Base-by-base conservation (phyloP, 2,113 vertebrate genomes). In the Salvator merianae region DNA sequence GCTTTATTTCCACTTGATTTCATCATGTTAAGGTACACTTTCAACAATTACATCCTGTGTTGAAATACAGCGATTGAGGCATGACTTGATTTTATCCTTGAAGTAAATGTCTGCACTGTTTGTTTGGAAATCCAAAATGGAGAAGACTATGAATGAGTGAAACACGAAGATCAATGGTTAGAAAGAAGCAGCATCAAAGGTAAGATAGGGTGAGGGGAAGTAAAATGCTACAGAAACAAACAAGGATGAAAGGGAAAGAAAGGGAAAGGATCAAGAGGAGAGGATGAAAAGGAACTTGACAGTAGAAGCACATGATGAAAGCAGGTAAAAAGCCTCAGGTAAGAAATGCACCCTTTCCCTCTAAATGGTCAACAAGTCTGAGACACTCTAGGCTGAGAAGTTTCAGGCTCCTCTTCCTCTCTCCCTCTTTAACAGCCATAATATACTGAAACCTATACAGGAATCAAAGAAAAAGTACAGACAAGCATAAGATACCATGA, bases 171-270 rank as follows among this genome's bases (percentile, higher is more conserved):
- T 87, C 77, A 85, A 65, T 74, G 82, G 63, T 43, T 82, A 73
- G 83, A 71, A 36, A 92, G 65, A 70, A 79, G 84, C 75, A 90
- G 87, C 89, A 93, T 94, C 89, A 93, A 91, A 94, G 87, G 88
- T 69, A 86, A 88, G 85, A 88, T 74, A 81, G 87, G 87, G 83
- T 63, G 32, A 59, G 85, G n/a, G 63, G 86, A 90, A 94, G 92
- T 72, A 90, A 88, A 94, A 90, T 78, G 75, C 50, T 71, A 70
- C 88, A 92, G 83, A 84, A 89, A 89, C 84, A 90, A 87, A 93
- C 88, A 88, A 84, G 73, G 80, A 93, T 89, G 92, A 90, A 87
- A 93, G 84, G 83, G 85, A 90, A 88, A 80, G 84, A 90, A 88
- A 74, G 87, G 71, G 89, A 93, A 89, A 84, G 87, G 84, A 88